Percentiles rank a stretch among this genome's conserved stretches.
These are phyloP conservation scores for Trichogramma evanescens DNA, from an alignment of 2,888 invertebrate genomes.

Conservation along the genomic window DNA sequence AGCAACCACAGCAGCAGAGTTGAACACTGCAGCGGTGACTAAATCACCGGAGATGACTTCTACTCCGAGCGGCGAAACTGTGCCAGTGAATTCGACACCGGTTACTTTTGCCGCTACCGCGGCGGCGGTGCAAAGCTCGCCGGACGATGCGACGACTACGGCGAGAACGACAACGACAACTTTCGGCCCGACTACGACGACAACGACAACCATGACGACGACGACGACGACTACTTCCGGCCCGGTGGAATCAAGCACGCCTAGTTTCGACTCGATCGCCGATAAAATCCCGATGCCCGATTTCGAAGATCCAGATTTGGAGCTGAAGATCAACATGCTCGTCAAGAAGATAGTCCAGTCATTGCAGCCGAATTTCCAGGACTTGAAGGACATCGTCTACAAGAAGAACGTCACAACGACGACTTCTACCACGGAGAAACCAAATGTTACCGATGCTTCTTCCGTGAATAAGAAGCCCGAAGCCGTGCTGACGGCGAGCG, in stretches of 20 bases:
- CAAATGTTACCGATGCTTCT: no score
- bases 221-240: conserved; percentile 36
- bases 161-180: conserved; percentile 23
- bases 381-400: conserved; percentile 69
- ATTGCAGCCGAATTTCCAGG: conserved; percentile 75
- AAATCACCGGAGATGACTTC: no score
- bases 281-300: conserved; percentile 52
- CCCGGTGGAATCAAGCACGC: conserved; percentile 37
- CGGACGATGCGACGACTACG: conserved; percentile 32
- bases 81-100: no score
- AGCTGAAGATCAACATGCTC: conserved; percentile 73
- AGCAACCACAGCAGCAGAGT: conserved; percentile 2
- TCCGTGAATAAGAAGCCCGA: background rate
- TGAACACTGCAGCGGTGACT: background rate
- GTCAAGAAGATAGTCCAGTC: conserved; percentile 80
- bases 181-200: conserved; percentile 4
- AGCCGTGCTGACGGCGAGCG: conserved; percentile 12
- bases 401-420: conserved; percentile 45
- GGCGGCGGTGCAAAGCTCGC: no score
- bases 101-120: no score
- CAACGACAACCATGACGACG: conserved; percentile 14
- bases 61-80: no score
- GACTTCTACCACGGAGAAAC: no score
- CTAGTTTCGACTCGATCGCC: conserved; percentile 38
- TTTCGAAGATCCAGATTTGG: conserved; percentile 68